phyloP scores from a whole-genome alignment of 2,113 vertebrate species.

The Myotis lucifugus region DNA sequence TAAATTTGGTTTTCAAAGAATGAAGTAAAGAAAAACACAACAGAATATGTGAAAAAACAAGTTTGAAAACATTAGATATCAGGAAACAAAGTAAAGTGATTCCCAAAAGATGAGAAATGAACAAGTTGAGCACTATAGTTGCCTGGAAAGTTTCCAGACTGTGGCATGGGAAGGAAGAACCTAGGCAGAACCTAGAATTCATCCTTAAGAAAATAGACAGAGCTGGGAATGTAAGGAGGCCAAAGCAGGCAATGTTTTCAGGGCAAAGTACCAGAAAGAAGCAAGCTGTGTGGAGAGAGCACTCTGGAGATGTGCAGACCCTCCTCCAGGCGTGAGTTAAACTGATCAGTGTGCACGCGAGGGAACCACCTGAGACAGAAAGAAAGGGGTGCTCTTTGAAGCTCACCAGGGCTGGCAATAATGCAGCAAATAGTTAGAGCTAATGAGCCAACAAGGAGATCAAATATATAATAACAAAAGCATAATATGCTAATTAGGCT shows the following conservation, averaged over 20 bases:
- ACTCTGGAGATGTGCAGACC: background rate
- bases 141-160: background rate
- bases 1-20: constrained; percentile 14
- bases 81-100: background rate
- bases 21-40: background rate
- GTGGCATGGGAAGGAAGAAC: background rate
- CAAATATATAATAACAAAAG: background rate
- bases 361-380: background rate
- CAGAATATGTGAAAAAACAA: background rate
- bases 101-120: background rate
- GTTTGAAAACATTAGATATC: background rate
- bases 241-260: background rate
- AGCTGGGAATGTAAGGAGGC: background rate
- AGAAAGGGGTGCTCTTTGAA: background rate
- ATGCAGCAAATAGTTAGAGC: background rate
- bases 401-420: background rate
- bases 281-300: background rate
- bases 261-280: background rate
- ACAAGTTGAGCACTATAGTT: background rate
- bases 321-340: background rate
- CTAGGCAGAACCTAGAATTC: background rate
- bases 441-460: background rate
- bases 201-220: background rate
- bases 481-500: no score
- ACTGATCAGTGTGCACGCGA: background rate